Percentiles rank a stretch among this genome's conserved stretches.
Conservation (phyloP, 1,140 invertebrate species). For the Lordiphosa stackelbergi region DNA sequence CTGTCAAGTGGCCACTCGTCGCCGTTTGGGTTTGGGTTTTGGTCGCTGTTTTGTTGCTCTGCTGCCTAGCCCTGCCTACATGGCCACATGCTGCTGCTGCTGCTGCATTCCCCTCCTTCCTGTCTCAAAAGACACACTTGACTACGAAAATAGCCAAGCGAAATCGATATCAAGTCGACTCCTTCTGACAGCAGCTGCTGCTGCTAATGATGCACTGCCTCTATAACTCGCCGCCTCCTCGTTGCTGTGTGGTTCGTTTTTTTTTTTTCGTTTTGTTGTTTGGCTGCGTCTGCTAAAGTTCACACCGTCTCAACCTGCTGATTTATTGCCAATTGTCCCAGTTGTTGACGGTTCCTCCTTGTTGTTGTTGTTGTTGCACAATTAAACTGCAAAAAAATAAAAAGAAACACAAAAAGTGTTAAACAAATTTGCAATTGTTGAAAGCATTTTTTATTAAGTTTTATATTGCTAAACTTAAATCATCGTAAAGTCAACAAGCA, state of each 20-base stretch:
- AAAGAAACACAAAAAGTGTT: conserved; percentile 7
- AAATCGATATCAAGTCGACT: conserved; percentile 34
- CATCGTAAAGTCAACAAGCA: neutral
- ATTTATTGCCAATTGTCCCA: conserved; percentile 72
- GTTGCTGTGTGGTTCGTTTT: conserved; percentile 14
- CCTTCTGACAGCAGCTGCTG: conserved; percentile 1
- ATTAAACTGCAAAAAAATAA: conserved; percentile 60
- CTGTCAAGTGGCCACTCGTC: conserved; percentile 33
- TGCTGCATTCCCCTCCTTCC: conserved; percentile 17
- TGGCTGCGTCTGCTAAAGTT: conserved; percentile 34
- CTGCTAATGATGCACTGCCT: conserved; percentile 34
- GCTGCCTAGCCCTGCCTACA: conserved; percentile 36
- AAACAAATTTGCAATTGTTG: conserved; percentile 16
- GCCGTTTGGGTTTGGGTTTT: conserved; percentile 5
- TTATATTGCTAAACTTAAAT: neutral
- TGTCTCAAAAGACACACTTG: neutral
- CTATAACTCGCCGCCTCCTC: conserved; percentile 15
- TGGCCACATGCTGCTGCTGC: conserved; percentile 56
- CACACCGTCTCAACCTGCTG: conserved; percentile 36
- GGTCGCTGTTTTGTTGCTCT: conserved; percentile 19
- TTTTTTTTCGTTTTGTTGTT: conserved; percentile 27
- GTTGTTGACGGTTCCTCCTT: conserved; percentile 49
- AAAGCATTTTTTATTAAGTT: conserved; percentile 18
- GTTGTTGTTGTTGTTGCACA: conserved; percentile 60
- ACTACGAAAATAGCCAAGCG: conserved; percentile 14